A percentile compares a stretch with the other conserved stretches of the same genome.
Evolutionary conservation across 2,113 vertebrate genomes (phyloP).

Genomic region (Gnathonemus longibarbis): DNA sequence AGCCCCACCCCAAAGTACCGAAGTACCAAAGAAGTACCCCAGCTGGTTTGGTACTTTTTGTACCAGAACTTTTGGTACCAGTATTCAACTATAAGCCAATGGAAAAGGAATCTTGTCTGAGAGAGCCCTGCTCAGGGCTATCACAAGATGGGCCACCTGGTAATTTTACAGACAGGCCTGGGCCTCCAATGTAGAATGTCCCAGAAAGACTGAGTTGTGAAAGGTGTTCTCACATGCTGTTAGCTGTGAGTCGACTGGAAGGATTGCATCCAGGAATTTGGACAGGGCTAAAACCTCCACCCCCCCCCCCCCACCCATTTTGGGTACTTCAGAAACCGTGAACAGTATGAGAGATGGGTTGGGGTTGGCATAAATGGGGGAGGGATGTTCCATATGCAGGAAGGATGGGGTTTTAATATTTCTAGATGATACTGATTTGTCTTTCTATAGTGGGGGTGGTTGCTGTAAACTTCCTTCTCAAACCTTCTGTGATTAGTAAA

Average conservation of each 20-base stretch:
- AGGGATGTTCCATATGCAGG: constrained; percentile 10
- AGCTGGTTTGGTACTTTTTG: not conserved
- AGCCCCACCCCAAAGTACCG: not conserved
- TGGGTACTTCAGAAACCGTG: no score
- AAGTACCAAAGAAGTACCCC: not conserved
- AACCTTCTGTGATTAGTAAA: not conserved
- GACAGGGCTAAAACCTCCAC: not conserved
- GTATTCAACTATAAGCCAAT: not conserved
- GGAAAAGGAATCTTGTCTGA: not conserved
- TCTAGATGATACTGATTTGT: not conserved
- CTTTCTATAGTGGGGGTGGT: not conserved
- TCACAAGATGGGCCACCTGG: not conserved
- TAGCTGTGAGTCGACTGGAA: not conserved
- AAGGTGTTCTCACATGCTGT: not conserved
- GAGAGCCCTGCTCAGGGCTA: not conserved
- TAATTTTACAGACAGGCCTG: not conserved
- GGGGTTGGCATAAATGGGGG: not conserved
- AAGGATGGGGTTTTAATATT: constrained; percentile 10
- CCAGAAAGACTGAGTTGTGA: not conserved
- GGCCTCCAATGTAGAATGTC: not conserved
- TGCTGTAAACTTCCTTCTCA: not conserved
- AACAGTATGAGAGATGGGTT: no score
- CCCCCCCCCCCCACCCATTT: no score
- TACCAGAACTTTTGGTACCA: not conserved
- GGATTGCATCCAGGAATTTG: not conserved